phyloP scores from a whole-genome alignment of 2,113 vertebrate genomes.

The Crypturellus undulatus region DNA sequence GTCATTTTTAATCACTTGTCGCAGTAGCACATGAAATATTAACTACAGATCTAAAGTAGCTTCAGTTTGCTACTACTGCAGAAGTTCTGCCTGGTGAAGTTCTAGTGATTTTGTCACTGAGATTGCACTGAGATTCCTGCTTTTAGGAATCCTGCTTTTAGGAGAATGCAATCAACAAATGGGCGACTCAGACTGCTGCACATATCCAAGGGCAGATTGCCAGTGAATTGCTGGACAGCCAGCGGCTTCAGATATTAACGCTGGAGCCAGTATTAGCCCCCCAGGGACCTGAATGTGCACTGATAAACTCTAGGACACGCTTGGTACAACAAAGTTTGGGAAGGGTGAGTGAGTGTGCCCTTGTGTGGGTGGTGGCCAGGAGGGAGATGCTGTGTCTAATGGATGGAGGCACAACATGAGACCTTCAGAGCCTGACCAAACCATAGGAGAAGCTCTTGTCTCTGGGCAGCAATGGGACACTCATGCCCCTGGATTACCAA shows the following conservation, averaged over 20 bases:
- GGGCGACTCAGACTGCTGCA: background rate
- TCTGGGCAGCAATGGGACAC: background rate
- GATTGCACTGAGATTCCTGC: background rate
- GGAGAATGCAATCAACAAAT: background rate
- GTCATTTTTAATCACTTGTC: conserved; percentile 5
- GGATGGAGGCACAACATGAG: background rate
- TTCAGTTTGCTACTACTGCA: background rate
- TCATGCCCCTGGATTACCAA: background rate
- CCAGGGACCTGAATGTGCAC: background rate
- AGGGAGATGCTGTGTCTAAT: background rate
- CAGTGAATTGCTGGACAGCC: conserved; percentile 45
- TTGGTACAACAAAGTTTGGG: background rate
- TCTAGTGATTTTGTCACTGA: background rate
- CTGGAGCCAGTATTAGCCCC: background rate
- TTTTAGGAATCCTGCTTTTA: background rate
- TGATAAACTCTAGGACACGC: background rate
- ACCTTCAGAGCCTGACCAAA: background rate
- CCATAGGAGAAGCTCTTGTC: background rate
- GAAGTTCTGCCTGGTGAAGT: background rate
- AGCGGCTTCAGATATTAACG: background rate
- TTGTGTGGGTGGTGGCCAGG: background rate
- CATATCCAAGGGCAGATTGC: background rate
- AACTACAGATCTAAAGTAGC: background rate
- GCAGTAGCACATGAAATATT: background rate
- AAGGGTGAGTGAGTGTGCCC: background rate